Percentiles rank a stretch among this genome's conserved stretches.
Conservation (phyloP, 1,140 invertebrate species). For the Meloidogyne floridensis region DNA sequence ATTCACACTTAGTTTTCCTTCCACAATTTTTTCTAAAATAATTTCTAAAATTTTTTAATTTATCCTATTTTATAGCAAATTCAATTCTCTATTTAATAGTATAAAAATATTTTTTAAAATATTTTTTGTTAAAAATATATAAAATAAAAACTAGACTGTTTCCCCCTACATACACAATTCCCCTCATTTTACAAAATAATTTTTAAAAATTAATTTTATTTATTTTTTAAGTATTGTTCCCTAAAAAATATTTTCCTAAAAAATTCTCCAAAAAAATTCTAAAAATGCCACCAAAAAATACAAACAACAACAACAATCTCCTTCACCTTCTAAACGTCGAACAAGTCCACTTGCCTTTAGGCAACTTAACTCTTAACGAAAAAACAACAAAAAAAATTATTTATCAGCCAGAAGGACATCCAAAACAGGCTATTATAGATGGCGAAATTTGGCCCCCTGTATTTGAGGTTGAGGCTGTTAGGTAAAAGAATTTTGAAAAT, state of each 20-base stretch:
- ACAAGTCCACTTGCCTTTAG: not conserved
- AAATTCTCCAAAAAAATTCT: not conserved
- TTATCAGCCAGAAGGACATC: conserved; percentile 55
- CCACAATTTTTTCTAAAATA: too few species aligned
- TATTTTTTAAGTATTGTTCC: not conserved
- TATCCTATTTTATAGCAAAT: too few species aligned
- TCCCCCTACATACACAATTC: too few species aligned
- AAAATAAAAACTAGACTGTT: too few species aligned
- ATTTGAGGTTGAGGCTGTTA: conserved; percentile 54
- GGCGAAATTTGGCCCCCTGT: conserved; percentile 64
- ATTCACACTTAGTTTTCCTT: too few species aligned
- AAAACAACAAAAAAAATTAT: conserved; percentile 26
- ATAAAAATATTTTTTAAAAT: too few species aligned
- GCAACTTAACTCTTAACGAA: not conserved
- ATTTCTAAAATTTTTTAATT: too few species aligned
- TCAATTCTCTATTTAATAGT: too few species aligned
- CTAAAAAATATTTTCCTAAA: not conserved
- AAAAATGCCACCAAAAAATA: conserved; percentile 8
- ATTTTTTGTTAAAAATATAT: too few species aligned
- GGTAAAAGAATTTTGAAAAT: conserved; percentile 7
- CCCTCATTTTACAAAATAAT: not conserved
- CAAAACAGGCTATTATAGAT: conserved; percentile 61
- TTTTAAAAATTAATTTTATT: not conserved
- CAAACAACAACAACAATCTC: not conserved
- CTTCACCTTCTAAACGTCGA: not conserved